Base-by-base conservation (phyloP, 1,140 invertebrate genomes). In the Diuraphis noxia region DNA sequence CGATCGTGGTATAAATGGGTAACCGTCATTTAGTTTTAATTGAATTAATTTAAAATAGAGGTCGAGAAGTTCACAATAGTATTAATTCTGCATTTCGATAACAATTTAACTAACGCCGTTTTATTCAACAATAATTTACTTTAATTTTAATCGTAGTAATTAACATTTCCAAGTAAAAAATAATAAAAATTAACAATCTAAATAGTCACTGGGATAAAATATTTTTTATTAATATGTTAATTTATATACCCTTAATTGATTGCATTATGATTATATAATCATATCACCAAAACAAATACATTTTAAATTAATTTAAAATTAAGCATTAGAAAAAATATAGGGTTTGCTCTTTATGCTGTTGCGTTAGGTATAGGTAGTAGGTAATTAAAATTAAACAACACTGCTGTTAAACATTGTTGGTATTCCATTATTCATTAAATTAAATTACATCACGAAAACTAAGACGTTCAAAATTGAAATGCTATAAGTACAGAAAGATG, bases 101-200 rank as follows among this genome's bases (percentile, higher is more conserved):
- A 72, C 56, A 72, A 72, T 72, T 34, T n/a, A 72, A n/a, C 21
- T 17, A 72, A 72, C 56, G 30, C 3, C 13, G 13, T 72, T 72
- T 72, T 72, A 72, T 72, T 72, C n/a, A 72, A 72, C 56, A 72
- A 72, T n/a, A n/a, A 72, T 72, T 72, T 72, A 72, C 6, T 72
- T 72, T n/a, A 63, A 63, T 63, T 63, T 63, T 72, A 72, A 72
- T 72, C 30, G 30, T 19, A 21, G 56, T 56, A 63, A 63, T 72
- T n/a, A 72, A 72, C 56, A 6, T 13, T 72, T 72, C 5, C 30
- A n/a, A 72, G 19, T 72, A 72, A 72, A n/a, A n/a, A 72, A 56
- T 30, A 56, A 25, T 56, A 56, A 9, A 10, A 56, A n/a, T 72
- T 72, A 72, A n/a, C 56, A n/a, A 72, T 72, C 13, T n/a, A n/a